Evolutionary conservation across 2,113 vertebrate genomes (phyloP).

Genomic region (Excalfactoria chinensis): DNA sequence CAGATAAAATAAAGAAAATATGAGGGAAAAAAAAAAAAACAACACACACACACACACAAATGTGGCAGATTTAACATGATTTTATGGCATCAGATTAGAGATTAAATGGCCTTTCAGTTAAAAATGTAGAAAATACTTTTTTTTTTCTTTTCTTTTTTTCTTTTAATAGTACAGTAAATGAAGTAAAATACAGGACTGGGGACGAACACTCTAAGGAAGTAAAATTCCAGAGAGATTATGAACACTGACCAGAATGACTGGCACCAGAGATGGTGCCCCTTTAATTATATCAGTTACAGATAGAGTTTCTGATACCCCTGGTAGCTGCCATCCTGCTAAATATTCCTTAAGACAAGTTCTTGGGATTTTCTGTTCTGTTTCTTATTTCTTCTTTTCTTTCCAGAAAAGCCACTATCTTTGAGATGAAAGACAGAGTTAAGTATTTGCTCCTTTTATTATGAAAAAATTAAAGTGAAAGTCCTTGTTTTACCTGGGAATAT

Average conservation of each 20-base stretch:
- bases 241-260: not conserved
- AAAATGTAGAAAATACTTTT: not conserved
- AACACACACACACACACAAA: no score
- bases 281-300: not conserved
- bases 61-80: not conserved
- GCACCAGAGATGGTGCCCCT: not conserved
- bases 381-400: not conserved
- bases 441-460: not conserved
- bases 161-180: not conserved
- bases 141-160: no score
- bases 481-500: not conserved
- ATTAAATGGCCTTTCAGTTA: not conserved
- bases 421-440: not conserved
- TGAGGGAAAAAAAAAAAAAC: no score
- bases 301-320: not conserved
- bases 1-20: not conserved
- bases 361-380: not conserved
- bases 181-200: not conserved
- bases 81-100: not conserved
- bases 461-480: not conserved
- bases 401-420: not conserved
- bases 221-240: not conserved
- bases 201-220: not conserved
- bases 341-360: not conserved
- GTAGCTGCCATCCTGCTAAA: not conserved